Percentiles rank a stretch among this genome's conserved stretches.
Evolutionary conservation across 2,797 vertebrate genomes (phyloP).

Genomic region (Serranus cabrilla): DNA sequence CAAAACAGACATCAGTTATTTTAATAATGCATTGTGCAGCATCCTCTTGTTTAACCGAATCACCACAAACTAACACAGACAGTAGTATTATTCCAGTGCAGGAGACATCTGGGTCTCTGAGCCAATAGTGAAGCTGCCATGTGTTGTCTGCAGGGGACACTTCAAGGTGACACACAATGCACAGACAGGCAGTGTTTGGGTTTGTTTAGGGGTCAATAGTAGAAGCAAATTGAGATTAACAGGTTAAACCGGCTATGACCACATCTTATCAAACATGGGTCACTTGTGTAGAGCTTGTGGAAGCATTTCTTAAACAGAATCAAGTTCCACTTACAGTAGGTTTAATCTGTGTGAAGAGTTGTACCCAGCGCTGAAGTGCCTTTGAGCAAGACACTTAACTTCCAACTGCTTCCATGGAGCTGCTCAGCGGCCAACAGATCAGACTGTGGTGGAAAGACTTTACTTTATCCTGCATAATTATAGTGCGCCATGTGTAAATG

Average conservation of each 20-base stretch:
- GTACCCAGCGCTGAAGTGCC: slow-evolving; percentile 18
- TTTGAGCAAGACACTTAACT: slow-evolving; percentile 24
- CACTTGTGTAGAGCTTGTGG: not conserved
- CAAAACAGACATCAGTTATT: not conserved
- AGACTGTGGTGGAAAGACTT: slow-evolving; percentile 33
- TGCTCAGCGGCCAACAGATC: slow-evolving; percentile 13
- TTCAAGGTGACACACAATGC: not conserved
- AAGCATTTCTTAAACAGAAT: not conserved
- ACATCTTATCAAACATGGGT: not conserved
- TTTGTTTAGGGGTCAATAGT: not conserved
- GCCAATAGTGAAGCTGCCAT: slow-evolving; percentile 2
- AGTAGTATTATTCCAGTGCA: slow-evolving; percentile 9
- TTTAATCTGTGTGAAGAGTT: slow-evolving; percentile 5
- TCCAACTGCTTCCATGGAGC: slow-evolving; percentile 6
- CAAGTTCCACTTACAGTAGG: not conserved
- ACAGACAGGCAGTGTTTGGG: not conserved
- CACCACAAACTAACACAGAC: not conserved
- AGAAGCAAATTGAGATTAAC: not conserved
- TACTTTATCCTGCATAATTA: slow-evolving; percentile 44
- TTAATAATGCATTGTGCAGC: not conserved
- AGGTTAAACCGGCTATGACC: not conserved
- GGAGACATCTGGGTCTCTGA: not conserved
- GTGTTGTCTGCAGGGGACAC: slow-evolving; percentile 7
- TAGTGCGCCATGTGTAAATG: slow-evolving; percentile 23
- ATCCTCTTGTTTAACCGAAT: not conserved